Evolutionary conservation across 1,140 invertebrate species (phyloP).

Genomic region (Ooceraea biroi): DNA sequence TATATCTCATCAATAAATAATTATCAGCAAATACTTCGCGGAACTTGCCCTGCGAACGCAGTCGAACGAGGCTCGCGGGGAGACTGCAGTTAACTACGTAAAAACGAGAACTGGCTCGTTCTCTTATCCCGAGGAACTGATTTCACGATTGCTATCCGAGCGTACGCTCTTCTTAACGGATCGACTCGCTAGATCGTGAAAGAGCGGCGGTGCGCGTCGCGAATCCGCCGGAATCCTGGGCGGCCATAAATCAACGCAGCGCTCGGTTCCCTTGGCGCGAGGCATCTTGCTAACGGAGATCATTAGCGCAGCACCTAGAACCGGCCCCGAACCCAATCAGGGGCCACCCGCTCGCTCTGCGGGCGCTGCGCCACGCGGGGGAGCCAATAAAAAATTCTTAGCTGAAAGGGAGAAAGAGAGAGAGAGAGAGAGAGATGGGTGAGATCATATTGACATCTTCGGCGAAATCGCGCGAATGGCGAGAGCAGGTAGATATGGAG

Average conservation of each 20-base stretch:
- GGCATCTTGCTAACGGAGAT: constrained; percentile 72
- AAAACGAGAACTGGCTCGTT: background rate
- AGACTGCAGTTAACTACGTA: too few species aligned
- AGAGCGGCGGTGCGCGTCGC: constrained; percentile 26
- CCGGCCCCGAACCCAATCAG: constrained; percentile 64
- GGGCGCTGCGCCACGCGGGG: constrained; percentile 14
- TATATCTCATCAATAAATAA: background rate
- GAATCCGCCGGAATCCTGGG: constrained; percentile 68
- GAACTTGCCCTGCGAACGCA: too few species aligned
- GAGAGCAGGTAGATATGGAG: background rate
- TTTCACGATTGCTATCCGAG: background rate
- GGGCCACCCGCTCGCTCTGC: constrained; percentile 59
- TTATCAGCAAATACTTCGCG: constrained; percentile 3
- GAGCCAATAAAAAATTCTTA: constrained; percentile 62
- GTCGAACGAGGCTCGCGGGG: too few species aligned
- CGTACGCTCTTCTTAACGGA: background rate
- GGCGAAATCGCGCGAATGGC: background rate
- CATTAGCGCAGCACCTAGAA: constrained; percentile 72
- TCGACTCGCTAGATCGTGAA: background rate
- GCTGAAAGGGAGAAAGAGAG: background rate
- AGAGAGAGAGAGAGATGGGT: background rate
- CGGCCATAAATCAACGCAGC: constrained; percentile 69
- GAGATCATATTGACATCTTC: constrained; percentile 23
- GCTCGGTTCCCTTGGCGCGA: constrained; percentile 57
- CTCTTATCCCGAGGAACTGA: background rate